Evolutionary conservation across 35 echinoderm and acorn worm genomes (phyloP).

Genomic region (Diadema setosum): DNA sequence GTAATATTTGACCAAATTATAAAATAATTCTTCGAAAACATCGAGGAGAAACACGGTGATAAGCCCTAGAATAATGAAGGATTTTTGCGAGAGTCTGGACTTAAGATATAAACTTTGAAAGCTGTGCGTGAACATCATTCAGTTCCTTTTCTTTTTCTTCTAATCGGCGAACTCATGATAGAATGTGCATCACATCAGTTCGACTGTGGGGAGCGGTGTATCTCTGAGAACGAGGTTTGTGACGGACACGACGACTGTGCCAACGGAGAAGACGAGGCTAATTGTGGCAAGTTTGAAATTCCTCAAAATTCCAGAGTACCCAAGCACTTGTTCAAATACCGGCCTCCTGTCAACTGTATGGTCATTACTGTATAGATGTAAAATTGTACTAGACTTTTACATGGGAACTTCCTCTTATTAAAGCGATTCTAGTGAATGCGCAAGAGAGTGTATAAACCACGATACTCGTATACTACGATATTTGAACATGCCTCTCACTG

Average conservation of each 20-base stretch:
- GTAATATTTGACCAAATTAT: too few species aligned
- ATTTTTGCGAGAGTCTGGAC: neutral
- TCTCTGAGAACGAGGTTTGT: neutral
- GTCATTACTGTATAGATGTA: neutral
- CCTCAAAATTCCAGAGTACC: neutral
- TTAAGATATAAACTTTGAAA: neutral
- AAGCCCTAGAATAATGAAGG: neutral
- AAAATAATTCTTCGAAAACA: neutral
- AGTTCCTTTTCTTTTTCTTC: neutral
- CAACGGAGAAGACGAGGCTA: neutral
- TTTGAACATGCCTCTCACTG: too few species aligned
- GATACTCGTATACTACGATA: too few species aligned
- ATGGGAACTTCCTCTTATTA: neutral
- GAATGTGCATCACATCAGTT: neutral
- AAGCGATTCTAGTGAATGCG: too few species aligned
- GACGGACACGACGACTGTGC: slow-evolving; percentile 11
- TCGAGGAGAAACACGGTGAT: neutral
- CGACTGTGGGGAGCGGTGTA: slow-evolving; percentile 24
- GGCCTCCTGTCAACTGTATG: neutral
- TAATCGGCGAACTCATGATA: neutral
- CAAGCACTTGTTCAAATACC: neutral
- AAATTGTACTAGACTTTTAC: neutral
- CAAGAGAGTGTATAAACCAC: too few species aligned
- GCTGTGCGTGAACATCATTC: neutral
- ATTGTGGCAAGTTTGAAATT: slow-evolving; percentile 1